phyloP scores from a whole-genome alignment of 2,797 vertebrate species.

The Myoxocephalus aenaeus region DNA sequence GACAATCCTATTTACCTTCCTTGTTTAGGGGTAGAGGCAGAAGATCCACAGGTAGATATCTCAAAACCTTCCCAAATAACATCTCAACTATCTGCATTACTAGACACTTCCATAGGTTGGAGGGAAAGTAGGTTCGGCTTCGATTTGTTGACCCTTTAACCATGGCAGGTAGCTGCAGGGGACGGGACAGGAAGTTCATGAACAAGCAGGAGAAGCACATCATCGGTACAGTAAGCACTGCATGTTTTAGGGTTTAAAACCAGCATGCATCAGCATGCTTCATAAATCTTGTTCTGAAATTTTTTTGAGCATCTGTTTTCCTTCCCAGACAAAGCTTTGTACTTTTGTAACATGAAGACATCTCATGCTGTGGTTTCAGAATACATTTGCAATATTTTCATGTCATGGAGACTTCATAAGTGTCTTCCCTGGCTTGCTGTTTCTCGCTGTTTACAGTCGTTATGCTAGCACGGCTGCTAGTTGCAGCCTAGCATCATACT shows the following conservation, averaged over 20 bases:
- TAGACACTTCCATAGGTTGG: no score
- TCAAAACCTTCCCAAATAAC: neutral
- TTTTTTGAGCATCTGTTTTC: slow-evolving; percentile 17
- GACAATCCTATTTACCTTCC: neutral
- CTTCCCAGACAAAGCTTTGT: slow-evolving; percentile 9
- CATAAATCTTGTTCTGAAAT: slow-evolving; percentile 12
- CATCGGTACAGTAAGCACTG: neutral
- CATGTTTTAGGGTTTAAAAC: neutral
- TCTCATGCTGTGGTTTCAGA: slow-evolving; percentile 7
- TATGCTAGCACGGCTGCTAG: neutral
- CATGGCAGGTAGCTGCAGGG: slow-evolving; percentile 7
- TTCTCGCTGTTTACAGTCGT: neutral
- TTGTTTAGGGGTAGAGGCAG: neutral
- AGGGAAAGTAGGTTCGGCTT: neutral
- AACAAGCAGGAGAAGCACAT: neutral
- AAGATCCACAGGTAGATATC: neutral
- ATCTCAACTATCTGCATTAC: neutral
- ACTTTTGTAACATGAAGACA: slow-evolving; percentile 24
- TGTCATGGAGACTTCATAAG: slow-evolving; percentile 11
- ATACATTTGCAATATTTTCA: slow-evolving; percentile 44
- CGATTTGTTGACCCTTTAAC: slow-evolving; percentile 1
- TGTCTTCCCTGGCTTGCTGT: neutral
- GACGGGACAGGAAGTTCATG: slow-evolving; percentile 11
- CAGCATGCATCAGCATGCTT: neutral
- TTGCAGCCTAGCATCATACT: neutral